Evolutionary conservation across 2,888 invertebrate genomes (phyloP), one percentile per base, ranked within the genome.

Genomic region (Theretra japonica): DNA sequence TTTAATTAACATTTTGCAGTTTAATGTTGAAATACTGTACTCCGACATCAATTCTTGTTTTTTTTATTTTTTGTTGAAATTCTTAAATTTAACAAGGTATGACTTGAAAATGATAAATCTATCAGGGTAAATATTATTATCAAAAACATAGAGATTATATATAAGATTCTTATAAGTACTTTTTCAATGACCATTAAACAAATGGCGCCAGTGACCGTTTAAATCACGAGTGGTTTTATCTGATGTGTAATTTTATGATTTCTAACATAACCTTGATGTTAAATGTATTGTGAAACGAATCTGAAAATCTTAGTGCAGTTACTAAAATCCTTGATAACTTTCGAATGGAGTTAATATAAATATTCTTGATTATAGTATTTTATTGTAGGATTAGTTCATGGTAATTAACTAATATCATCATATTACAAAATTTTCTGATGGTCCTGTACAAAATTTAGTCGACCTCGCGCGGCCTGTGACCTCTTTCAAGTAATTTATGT

Each of bases 271-370:
- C 65, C 65, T 65, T 65, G 25, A 25, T 25, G 5, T 65, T 41
- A 65, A 65, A 65, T 15, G 23, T 65, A 17, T 65, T 41, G 48
- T 65, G 65, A 21, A 65, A 65, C 41, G 15, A 21, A 41, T 65
- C 65, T 48, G 41, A 23, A 17, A 30, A 65, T 21, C 15, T 65
- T 23, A 41, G 65, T 65, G 48, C 65, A 23, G 19, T 41, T 21
- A 41, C 19, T 1, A 62, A 21, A 25, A 58, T 65, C 48, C 48
- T 65, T 25, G 48, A 23, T 65, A 17, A 65, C 11, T 62, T 62
- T 23, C 48, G 48, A 48, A 21, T 41, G 41, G 23, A 23, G 25
- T 25, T 59, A 19, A 30, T 4, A 41, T 41, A 8, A 33, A 33
- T 33, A 2, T 41, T 41, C 41, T 15, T 41, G 41, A 41, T 11